Evolutionary conservation across 2,797 vertebrate species (phyloP).

Genomic region (Chiloscyllium punctatum): DNA sequence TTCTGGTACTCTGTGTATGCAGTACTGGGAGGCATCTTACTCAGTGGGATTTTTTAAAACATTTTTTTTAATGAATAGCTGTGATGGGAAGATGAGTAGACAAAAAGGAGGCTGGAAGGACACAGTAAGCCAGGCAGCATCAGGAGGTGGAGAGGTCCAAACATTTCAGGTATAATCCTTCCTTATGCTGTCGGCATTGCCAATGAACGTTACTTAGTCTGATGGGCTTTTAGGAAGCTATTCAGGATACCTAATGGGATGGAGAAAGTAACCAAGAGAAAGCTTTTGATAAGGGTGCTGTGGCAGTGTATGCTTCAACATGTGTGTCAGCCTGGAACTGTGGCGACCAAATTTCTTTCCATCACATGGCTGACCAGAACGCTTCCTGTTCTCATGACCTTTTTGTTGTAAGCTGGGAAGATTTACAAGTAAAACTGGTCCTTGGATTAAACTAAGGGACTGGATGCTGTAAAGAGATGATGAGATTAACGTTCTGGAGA

Average conservation of each 20-base stretch:
- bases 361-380: too few relatives aligned
- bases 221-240: not conserved
- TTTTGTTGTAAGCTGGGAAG: too few relatives aligned
- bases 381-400: too few relatives aligned
- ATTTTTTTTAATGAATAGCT: not conserved
- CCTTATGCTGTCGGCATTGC: not conserved
- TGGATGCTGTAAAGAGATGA: not conserved
- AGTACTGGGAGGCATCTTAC: not conserved
- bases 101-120: too few relatives aligned
- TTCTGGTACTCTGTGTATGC: not conserved
- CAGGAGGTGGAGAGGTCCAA: too few relatives aligned
- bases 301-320: too few relatives aligned
- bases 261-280: not conserved
- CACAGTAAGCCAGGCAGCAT: too few relatives aligned
- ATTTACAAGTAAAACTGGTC: too few relatives aligned
- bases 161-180: too few relatives aligned
- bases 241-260: not conserved
- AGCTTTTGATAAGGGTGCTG: not conserved
- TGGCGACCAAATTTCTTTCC: too few relatives aligned
- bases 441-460: not conserved
- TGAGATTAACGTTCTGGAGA: not conserved
- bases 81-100: not conserved
- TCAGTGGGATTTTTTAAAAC: not conserved
- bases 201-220: not conserved
- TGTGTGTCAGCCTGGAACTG: not conserved